Evolutionary conservation across 2,888 invertebrate genomes (phyloP).

Genomic region (Phasia obesa): DNA sequence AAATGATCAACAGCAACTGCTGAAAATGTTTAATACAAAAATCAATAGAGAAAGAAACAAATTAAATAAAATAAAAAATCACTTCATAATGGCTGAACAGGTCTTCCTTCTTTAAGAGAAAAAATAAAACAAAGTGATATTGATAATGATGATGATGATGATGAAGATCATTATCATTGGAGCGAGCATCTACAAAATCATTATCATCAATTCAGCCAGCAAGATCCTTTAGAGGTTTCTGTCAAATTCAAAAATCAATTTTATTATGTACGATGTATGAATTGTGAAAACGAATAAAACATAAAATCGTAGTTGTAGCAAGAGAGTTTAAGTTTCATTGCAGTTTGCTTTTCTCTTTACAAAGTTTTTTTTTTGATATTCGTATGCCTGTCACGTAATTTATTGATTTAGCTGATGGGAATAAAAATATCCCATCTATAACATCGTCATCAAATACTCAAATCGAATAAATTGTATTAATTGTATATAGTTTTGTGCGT

Average conservation of each 20-base stretch:
- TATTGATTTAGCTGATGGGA: conserved; percentile 82
- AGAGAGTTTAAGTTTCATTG: conserved; percentile 16
- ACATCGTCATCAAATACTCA: conserved; percentile 66
- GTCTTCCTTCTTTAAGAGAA: conserved; percentile 23
- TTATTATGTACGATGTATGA: conserved; percentile 53
- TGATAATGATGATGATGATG: conserved; percentile 24
- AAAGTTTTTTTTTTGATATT: conserved; percentile 40
- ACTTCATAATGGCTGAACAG: conserved; percentile 57
- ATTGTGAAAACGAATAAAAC: conserved; percentile 51
- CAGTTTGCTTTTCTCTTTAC: background rate
- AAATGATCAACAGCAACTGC: conserved; percentile 31
- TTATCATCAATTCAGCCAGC: conserved; percentile 43
- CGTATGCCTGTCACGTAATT: conserved; percentile 82
- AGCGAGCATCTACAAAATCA: conserved; percentile 5
- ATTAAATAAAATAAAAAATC: conserved; percentile 31
- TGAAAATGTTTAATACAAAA: conserved; percentile 52
- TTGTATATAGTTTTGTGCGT: conserved; percentile 53
- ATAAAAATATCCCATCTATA: conserved; percentile 71
- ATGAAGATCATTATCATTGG: conserved; percentile 13
- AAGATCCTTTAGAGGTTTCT: conserved; percentile 44
- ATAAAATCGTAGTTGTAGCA: conserved; percentile 25
- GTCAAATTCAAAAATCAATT: conserved; percentile 62
- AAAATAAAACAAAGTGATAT: conserved; percentile 3
- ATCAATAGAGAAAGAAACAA: conserved; percentile 55
- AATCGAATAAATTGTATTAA: conserved; percentile 64